Evolutionary conservation across 2,797 vertebrate species (phyloP), one percentile per base, ranked within the genome.

Genomic region (Numenius phaeopus): DNA sequence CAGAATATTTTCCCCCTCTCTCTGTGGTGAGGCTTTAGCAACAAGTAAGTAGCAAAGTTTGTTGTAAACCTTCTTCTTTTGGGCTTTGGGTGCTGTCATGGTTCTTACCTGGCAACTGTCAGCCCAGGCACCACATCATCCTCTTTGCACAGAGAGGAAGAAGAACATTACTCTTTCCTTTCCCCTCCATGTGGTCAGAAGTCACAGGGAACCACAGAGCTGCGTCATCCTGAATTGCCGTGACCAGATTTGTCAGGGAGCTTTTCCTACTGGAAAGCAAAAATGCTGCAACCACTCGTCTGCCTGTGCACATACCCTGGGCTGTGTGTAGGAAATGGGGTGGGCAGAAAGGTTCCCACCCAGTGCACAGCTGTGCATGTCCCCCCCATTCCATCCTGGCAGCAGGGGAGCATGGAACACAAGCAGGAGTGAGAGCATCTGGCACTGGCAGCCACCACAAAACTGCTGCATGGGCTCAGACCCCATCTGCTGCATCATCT

Each of bases 311-410:
- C 0, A 0, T 34, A 34, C 5, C 9, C 54, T 1, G 1, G 57
- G 22, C 61, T 70, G 6, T 18, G 65, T 19, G 47, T 37, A 14
- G 52, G 42, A 20, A 46, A 12, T 14, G 10, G 32, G n/a, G 32
- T 40, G 16, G 10, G 30, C 80, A 81, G 57, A 64, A 20, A 1
- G 10, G 52, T 6, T 73, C 27, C 83, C 65, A 37, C 26, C 12
- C 44, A 37, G 30, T 27, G 30, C 30, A 42, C 6, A 0, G 0
- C 21, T 17, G 3, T 32, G 15, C 0, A 0, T 16, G 52, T 6
- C 5, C 3, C 21, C 27, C 11, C 20, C 5, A 0, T 32, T 50
- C 62, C 40, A 15, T 29, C 20, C 10, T 29, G 54, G 13, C 19
- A 64, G 42, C 0, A 1, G 34, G 26, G 14, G 12, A 61, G 10